These are phyloP conservation scores for Poeciliopsis turneri DNA, from an alignment of 2,797 vertebrate species.

Conservation along the genomic window DNA sequence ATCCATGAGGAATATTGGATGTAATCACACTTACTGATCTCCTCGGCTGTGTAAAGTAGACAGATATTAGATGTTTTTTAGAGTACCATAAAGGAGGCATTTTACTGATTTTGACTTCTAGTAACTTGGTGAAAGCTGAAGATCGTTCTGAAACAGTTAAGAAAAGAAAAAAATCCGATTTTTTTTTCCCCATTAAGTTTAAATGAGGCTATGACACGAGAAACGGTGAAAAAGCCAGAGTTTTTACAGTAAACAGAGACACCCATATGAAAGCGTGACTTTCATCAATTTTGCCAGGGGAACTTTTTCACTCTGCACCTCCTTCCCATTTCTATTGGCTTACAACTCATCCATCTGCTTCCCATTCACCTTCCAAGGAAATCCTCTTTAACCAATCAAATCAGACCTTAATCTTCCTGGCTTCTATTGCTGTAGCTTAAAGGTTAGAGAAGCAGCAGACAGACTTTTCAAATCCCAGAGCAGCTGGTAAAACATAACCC, in stretches of 20 bases:
- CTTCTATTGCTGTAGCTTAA: constrained; percentile 39
- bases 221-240: not conserved
- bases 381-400: constrained; percentile 66
- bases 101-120: not conserved
- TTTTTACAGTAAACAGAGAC: constrained; percentile 31
- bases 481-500: constrained; percentile 55
- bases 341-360: constrained; percentile 67
- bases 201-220: not conserved
- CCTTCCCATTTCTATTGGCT: constrained; percentile 49
- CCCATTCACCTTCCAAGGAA: constrained; percentile 67
- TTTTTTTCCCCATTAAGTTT: not conserved
- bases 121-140: not conserved
- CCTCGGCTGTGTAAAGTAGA: not conserved
- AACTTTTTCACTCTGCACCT: constrained; percentile 64
- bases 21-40: not conserved
- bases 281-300: constrained; percentile 64
- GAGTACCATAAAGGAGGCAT: not conserved
- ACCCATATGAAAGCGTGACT: constrained; percentile 44
- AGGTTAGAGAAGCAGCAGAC: constrained; percentile 57
- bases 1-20: not conserved
- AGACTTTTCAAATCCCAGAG: constrained; percentile 37
- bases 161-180: not conserved
- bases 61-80: not conserved
- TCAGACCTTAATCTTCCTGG: constrained; percentile 57
- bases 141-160: not conserved